These are phyloP conservation scores for Brachionichthys hirsutus DNA, from an alignment of 2,113 vertebrate species.

Conservation along the genomic window DNA sequence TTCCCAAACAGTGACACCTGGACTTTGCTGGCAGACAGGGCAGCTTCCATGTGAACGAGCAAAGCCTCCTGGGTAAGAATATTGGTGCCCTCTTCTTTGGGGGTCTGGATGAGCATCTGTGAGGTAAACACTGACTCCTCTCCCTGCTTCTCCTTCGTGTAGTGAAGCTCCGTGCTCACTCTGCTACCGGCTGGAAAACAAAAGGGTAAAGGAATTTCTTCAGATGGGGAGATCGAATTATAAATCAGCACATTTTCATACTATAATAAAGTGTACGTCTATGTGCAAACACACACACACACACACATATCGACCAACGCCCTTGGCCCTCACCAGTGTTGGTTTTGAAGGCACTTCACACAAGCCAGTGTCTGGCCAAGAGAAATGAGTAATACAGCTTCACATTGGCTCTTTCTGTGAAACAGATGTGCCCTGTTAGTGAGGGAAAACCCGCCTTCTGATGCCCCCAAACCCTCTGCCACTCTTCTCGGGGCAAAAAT, in stretches of 20 bases:
- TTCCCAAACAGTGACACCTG: slow-evolving; percentile 98
- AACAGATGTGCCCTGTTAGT: slow-evolving; percentile 74
- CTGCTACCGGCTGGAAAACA: slow-evolving; percentile 86
- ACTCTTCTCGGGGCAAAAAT: slow-evolving; percentile 17
- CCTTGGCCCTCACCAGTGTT: slow-evolving; percentile 67
- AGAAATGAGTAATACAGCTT: slow-evolving; percentile 74
- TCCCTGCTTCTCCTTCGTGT: slow-evolving; percentile 97
- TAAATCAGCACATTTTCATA: neutral
- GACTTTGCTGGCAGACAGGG: slow-evolving; percentile 93
- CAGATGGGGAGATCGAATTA: slow-evolving; percentile 8
- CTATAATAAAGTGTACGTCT: neutral
- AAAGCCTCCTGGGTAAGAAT: slow-evolving; percentile 92
- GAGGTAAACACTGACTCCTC: slow-evolving; percentile 94
- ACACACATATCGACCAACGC: slow-evolving; percentile 69
- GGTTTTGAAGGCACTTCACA: slow-evolving; percentile 75
- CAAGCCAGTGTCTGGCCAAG: slow-evolving; percentile 71
- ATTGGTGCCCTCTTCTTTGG: slow-evolving; percentile 85
- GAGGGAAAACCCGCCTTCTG: slow-evolving; percentile 48
- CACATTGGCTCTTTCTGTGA: slow-evolving; percentile 69
- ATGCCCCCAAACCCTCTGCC: slow-evolving; percentile 53
- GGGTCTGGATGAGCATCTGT: slow-evolving; percentile 97
- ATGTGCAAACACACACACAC: slow-evolving; percentile 53
- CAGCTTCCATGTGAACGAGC: slow-evolving; percentile 91
- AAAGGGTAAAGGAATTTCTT: neutral
- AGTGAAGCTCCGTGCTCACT: slow-evolving; percentile 92